A percentile compares a stretch with the other conserved stretches of the same genome.
Evolutionary conservation across 2,888 invertebrate species (phyloP).

Genomic region (Leistus spinibarbis): DNA sequence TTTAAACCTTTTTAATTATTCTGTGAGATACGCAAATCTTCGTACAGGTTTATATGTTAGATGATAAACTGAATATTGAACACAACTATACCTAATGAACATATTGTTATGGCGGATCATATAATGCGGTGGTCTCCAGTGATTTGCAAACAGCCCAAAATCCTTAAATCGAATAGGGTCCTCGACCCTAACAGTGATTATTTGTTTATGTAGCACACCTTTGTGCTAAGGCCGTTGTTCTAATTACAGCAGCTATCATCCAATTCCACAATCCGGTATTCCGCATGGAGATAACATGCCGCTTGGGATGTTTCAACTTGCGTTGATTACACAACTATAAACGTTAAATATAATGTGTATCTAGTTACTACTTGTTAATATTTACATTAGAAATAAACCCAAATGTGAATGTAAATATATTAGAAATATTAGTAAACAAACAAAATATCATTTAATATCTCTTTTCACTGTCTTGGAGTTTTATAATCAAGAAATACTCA

Average conservation of each 20-base stretch:
- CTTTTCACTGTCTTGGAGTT: no score
- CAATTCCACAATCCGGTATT: conserved; percentile 13
- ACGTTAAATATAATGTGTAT: background rate
- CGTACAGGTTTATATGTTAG: no score
- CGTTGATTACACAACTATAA: conserved; percentile 14
- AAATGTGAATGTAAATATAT: no score
- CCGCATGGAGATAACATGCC: conserved; percentile 1
- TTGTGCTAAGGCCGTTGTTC: conserved; percentile 20
- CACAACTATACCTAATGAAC: background rate
- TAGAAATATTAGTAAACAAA: no score
- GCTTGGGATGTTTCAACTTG: conserved; percentile 14
- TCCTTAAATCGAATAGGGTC: background rate
- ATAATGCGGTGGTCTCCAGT: background rate
- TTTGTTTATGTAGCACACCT: conserved; percentile 25
- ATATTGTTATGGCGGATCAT: background rate
- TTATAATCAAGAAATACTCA: no score
- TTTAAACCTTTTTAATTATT: no score
- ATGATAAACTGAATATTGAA: no score
- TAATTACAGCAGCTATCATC: conserved; percentile 18
- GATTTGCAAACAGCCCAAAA: background rate
- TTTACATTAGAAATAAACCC: no score
- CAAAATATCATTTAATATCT: no score
- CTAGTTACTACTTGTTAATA: no score
- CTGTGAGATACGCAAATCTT: no score
- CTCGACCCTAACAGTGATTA: background rate